phyloP scores from a whole-genome alignment of 2,113 vertebrate species.

The Corythornis vintsioides region DNA sequence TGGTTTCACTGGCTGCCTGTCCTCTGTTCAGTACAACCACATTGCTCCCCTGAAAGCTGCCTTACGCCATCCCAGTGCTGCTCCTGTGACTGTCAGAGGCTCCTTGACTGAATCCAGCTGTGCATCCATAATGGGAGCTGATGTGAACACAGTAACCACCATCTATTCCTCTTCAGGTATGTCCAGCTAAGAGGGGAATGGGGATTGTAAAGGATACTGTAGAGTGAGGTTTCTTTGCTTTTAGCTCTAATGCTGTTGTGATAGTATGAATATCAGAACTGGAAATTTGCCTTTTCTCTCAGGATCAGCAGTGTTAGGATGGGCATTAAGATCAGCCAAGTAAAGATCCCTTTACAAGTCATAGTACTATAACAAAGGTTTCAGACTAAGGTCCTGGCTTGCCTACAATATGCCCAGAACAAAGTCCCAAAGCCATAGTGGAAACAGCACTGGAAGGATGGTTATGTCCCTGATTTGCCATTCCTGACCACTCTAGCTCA shows the following conservation, averaged over 20 bases:
- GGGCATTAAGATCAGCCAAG: background rate
- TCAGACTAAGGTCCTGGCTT: background rate
- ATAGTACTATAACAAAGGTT: background rate
- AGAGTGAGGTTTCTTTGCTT: background rate
- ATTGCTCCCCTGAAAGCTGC: slow-evolving; percentile 90
- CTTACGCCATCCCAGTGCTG: slow-evolving; percentile 81
- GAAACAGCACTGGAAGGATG: background rate
- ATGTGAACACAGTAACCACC: slow-evolving; percentile 77
- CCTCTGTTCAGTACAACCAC: slow-evolving; percentile 93
- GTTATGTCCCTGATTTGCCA: background rate
- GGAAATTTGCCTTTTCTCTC: background rate
- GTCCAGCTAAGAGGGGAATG: background rate
- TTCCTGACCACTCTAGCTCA: background rate
- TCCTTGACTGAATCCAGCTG: slow-evolving; percentile 86
- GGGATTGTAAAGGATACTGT: background rate
- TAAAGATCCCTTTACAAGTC: background rate
- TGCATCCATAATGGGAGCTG: slow-evolving; percentile 69
- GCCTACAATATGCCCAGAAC: background rate
- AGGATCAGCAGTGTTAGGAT: background rate
- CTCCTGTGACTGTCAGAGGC: slow-evolving; percentile 84
- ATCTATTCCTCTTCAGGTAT: slow-evolving; percentile 88
- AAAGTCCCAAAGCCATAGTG: background rate
- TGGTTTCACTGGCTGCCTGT: slow-evolving; percentile 92
- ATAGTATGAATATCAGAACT: background rate
- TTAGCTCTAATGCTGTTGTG: background rate